A percentile compares a stretch with the other conserved stretches of the same genome.
phyloP scores from a whole-genome alignment of 2,797 vertebrate species.

The Sorex maritimensis region DNA sequence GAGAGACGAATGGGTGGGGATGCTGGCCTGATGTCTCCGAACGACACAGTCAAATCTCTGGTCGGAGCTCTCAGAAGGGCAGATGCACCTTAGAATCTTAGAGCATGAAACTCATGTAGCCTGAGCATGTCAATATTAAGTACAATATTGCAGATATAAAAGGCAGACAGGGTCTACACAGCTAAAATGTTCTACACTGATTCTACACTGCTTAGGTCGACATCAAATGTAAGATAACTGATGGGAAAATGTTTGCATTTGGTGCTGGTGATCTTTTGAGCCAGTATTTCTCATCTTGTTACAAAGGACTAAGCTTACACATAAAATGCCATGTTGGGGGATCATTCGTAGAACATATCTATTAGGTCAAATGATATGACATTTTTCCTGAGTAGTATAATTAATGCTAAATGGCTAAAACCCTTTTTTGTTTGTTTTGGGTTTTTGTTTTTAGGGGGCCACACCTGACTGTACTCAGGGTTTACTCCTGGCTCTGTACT shows the following conservation, averaged over 20 bases:
- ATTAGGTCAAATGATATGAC: neutral
- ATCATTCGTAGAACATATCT: neutral
- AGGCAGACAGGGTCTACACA: neutral
- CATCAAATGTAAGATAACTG: neutral
- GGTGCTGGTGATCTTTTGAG: neutral
- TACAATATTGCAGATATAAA: neutral
- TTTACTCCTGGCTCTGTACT: no score
- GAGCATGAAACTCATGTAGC: neutral
- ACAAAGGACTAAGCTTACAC: neutral
- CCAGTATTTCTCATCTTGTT: neutral
- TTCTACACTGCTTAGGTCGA: neutral
- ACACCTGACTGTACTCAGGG: no score
- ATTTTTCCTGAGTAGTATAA: neutral
- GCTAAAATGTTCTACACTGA: neutral
- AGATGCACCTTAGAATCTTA: neutral
- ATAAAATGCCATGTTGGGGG: neutral
- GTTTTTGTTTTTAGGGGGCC: no score
- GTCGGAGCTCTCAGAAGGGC: neutral
- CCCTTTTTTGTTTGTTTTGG: neutral
- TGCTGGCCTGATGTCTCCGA: neutral
- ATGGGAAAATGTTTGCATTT: neutral
- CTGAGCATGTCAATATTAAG: neutral
- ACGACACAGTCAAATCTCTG: neutral
- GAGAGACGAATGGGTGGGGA: neutral
- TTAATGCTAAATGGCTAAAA: slow-evolving; percentile 12